These are phyloP conservation scores for Eurystomus gularis DNA, from an alignment of 2,113 vertebrate species.

Conservation along the genomic window DNA sequence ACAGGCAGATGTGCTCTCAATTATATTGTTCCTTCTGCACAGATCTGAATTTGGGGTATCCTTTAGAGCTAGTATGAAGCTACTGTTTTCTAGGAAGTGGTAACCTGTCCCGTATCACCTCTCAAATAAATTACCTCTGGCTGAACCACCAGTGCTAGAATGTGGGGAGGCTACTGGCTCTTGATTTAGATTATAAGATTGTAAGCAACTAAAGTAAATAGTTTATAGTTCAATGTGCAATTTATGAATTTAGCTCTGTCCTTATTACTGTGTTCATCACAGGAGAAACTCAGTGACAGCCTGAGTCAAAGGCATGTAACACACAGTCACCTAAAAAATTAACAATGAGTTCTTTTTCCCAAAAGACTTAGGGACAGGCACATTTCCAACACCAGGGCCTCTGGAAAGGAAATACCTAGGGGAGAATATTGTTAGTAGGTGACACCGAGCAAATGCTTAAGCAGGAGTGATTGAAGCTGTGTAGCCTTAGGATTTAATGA, in stretches of 20 bases:
- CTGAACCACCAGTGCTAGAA: neutral
- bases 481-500: slow-evolving; percentile 46
- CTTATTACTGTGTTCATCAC: neutral
- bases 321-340: neutral
- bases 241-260: neutral
- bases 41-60: neutral
- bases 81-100: neutral
- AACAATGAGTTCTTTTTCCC: neutral
- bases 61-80: neutral
- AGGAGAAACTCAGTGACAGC: neutral
- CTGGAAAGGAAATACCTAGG: slow-evolving; percentile 19
- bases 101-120: neutral
- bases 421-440: slow-evolving; percentile 45
- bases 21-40: neutral
- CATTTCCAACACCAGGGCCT: neutral
- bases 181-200: neutral
- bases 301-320: neutral
- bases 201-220: neutral
- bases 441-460: slow-evolving; percentile 45
- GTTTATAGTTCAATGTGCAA: neutral
- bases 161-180: neutral
- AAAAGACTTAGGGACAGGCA: neutral
- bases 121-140: neutral
- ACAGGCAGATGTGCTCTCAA: neutral
- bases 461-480: slow-evolving; percentile 24